phyloP scores from a whole-genome alignment of 1,140 invertebrate species.

The Leptinotarsa undecemlineata region DNA sequence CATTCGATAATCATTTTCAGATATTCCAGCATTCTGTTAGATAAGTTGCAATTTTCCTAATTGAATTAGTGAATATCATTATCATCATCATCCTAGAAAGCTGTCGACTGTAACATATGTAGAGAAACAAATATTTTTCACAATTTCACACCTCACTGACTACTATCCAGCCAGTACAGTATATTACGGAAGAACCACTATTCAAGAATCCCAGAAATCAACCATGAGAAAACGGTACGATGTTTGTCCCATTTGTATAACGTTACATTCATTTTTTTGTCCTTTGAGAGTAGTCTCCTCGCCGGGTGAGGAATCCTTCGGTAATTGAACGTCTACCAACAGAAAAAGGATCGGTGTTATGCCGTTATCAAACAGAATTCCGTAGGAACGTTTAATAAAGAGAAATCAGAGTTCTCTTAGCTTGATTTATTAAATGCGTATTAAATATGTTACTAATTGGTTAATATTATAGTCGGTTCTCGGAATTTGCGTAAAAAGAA shows the following conservation, averaged over 20 bases:
- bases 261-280: constrained; percentile 24
- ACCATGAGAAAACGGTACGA: constrained; percentile 11
- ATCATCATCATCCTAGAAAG: no score
- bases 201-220: constrained; percentile 6
- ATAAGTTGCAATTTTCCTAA: no score
- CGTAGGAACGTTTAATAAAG: constrained; percentile 22
- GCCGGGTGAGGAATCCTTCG: constrained; percentile 17
- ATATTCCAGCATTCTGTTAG: no score
- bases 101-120: no score
- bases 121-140: no score
- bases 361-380: constrained; percentile 25
- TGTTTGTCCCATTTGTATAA: constrained; percentile 20
- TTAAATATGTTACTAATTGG: constrained; percentile 30
- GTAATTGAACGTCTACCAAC: constrained; percentile 20
- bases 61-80: no score
- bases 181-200: neutral
- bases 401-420: constrained; percentile 23
- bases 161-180: no score
- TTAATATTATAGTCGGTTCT: constrained; percentile 25
- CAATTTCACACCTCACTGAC: no score
- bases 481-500: constrained; percentile 18
- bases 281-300: constrained; percentile 1
- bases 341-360: constrained; percentile 22
- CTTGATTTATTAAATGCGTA: constrained; percentile 28
- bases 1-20: no score